Base-by-base conservation (phyloP, 1,140 invertebrate genomes). In the Penaeus chinensis region DNA sequence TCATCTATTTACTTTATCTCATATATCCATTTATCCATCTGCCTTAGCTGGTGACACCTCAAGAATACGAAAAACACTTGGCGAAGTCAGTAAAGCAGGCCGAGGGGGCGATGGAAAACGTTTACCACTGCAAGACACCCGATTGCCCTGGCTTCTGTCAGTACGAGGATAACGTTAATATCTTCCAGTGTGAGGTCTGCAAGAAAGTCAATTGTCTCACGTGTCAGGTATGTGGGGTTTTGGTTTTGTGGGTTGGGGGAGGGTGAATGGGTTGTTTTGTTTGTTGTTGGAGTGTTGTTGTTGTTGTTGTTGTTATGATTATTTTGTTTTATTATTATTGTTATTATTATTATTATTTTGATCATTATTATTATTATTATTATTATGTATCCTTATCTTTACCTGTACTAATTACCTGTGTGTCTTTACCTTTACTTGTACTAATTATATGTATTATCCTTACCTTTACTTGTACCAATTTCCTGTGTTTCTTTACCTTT, bases 61-160 rank as follows among this genome's bases (percentile, higher is more conserved):
- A 95, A 85, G 92, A 96, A 47, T 97, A 96, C 92, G 95, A 97
- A 90, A 94, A 95, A 83, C 95, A 96, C 93, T 92, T 98, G n/a
- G 95, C 95, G 32, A 95, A 96, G 90, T 96, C 96, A n/a, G 93
- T 98, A 37, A 94, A 95, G 37, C 94, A 95, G 86, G 97, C 97
- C 10, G 96, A 98, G 92, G 96, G 95, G 91, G 95, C 95, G 90
- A 96, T 95, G 54, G 93, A 94, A 47, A 97, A 98, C 91, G 95
- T 96, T 24, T 98, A 98, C 92, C 97, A 98, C 91, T 99, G 97
- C 92, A 96, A 97, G 92, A 97, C 97, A 0, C 94, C 95, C 0
- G 96, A 98, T 92, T 99, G 98, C 92, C 94, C 93, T 63, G 96
- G 96, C 22, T 98, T 97, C 96, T 97, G 96, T 91, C 95, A 97